Conservation (phyloP, 2,888 invertebrate species). For the Hemithea aestivaria region DNA sequence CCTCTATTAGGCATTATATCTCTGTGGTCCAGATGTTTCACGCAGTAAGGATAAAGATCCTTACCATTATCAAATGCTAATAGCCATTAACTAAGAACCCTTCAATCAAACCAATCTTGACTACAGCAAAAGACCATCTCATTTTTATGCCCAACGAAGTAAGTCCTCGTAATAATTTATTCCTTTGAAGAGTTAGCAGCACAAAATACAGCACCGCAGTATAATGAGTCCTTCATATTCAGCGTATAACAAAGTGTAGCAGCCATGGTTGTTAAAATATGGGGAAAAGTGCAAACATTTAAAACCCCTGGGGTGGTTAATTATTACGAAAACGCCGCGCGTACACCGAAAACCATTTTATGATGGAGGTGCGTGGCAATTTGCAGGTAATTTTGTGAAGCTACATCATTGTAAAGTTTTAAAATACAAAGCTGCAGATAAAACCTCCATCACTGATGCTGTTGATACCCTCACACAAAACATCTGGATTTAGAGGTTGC, state of each 20-base stretch:
- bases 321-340: constrained; percentile 14
- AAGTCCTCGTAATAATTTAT: constrained; percentile 5
- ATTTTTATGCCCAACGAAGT: background rate
- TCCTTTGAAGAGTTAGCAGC: background rate
- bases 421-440: constrained; percentile 2
- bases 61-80: no score
- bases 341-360: constrained; percentile 17
- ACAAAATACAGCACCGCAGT: constrained; percentile 5
- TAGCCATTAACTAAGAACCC: no score
- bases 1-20: no score
- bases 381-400: no score
- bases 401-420: no score
- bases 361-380: constrained; percentile 1
- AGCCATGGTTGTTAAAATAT: constrained; percentile 14
- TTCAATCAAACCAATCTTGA: no score
- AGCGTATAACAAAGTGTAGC: constrained; percentile 17
- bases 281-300: constrained; percentile 24
- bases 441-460: no score
- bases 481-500: no score
- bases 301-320: constrained; percentile 20
- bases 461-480: no score
- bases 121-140: no score
- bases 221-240: constrained; percentile 16
- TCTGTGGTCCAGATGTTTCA: no score
- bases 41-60: no score